Percentiles rank a stretch among this genome's conserved stretches.
phyloP scores from a whole-genome alignment of 2,797 vertebrate genomes.

The Clarias platycephalus region DNA sequence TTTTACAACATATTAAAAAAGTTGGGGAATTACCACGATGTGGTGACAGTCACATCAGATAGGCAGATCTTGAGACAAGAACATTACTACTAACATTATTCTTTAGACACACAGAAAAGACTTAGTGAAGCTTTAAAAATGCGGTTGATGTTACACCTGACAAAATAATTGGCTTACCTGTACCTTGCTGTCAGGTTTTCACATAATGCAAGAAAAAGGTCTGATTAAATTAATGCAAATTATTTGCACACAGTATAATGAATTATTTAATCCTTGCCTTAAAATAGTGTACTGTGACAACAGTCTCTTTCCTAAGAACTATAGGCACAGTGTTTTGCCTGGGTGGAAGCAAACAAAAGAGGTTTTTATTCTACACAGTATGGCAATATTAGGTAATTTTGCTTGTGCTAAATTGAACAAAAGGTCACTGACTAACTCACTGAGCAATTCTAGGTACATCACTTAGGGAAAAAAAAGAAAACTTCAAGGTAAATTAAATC shows the following conservation, averaged over 20 bases:
- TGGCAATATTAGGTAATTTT: slow-evolving; percentile 1
- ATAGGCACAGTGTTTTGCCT: neutral
- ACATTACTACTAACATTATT: neutral
- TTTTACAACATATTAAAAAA: too few species aligned
- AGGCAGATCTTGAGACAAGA: neutral
- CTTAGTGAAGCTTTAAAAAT: neutral
- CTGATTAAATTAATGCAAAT: neutral
- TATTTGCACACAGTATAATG: neutral
- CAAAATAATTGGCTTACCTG: neutral
- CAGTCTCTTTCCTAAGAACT: neutral
- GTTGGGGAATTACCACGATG: too few species aligned
- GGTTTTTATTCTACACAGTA: slow-evolving; percentile 4
- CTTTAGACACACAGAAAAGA: neutral
- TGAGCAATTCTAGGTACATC: neutral
- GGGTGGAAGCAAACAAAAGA: slow-evolving; percentile 5
- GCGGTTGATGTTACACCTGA: neutral
- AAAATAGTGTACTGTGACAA: neutral
- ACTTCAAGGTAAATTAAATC: neutral
- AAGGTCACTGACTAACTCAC: neutral
- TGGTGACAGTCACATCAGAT: neutral
- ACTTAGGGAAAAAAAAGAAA: too few species aligned
- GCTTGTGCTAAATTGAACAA: slow-evolving; percentile 7
- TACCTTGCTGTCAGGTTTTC: neutral
- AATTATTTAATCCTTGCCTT: neutral
- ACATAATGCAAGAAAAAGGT: neutral